Evolutionary conservation across 1,140 invertebrate genomes (phyloP).

Genomic region (Luehdorfia chinensis): DNA sequence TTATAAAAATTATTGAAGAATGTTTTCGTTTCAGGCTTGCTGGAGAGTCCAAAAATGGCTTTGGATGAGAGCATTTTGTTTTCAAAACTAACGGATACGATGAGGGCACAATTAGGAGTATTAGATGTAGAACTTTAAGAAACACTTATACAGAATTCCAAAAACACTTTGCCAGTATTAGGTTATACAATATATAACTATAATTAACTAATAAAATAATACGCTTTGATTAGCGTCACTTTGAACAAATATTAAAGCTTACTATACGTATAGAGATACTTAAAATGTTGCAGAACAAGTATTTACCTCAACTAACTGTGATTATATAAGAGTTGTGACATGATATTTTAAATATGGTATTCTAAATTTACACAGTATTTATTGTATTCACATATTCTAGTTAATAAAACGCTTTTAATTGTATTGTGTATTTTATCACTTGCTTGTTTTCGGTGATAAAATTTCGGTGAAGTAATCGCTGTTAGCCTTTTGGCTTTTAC

Average conservation of each 20-base stretch:
- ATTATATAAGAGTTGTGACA: slow-evolving; percentile 44
- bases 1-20: too few relatives aligned
- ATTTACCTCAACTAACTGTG: slow-evolving; percentile 73
- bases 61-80: slow-evolving; percentile 81
- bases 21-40: slow-evolving; percentile 78
- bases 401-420: slow-evolving; percentile 12
- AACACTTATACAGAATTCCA: slow-evolving; percentile 20
- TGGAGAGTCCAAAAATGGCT: slow-evolving; percentile 81
- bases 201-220: slow-evolving; percentile 8
- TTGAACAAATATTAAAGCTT: slow-evolving; percentile 17
- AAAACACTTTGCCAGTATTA: slow-evolving; percentile 33
- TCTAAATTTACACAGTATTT: slow-evolving; percentile 11
- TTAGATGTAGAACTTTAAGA: slow-evolving; percentile 41
- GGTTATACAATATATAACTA: slow-evolving; percentile 1
- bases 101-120: slow-evolving; percentile 83
- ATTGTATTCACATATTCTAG: slow-evolving; percentile 9
- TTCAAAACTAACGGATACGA: slow-evolving; percentile 81
- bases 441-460: too few relatives aligned
- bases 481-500: too few relatives aligned
- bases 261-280: not conserved
- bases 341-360: slow-evolving; percentile 17
- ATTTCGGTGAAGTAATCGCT: too few relatives aligned
- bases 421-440: not conserved
- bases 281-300: slow-evolving; percentile 20
- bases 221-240: slow-evolving; percentile 15